These are phyloP conservation scores for Strigops habroptila DNA, from an alignment of 2,113 vertebrate species.

Conservation along the genomic window DNA sequence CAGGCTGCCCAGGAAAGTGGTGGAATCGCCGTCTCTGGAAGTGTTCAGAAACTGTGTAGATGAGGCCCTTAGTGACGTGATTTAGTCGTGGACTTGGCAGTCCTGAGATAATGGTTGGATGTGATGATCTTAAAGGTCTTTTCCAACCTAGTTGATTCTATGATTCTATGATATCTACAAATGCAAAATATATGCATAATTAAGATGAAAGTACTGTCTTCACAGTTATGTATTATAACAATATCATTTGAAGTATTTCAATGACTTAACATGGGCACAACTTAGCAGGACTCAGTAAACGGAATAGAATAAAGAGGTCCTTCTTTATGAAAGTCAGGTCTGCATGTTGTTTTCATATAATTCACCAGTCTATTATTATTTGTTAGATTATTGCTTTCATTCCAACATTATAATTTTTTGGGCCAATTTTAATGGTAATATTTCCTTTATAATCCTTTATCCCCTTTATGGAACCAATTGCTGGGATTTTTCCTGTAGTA, in stretches of 20 bases:
- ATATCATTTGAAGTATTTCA: neutral
- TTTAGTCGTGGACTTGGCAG: neutral
- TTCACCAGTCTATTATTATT: neutral
- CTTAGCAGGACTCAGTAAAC: neutral
- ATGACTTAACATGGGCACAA: neutral
- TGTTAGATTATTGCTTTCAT: neutral
- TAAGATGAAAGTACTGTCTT: neutral
- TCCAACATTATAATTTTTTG: neutral
- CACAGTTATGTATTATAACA: neutral
- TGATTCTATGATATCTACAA: neutral
- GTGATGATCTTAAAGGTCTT: neutral
- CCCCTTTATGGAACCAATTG: neutral
- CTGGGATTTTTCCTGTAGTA: neutral
- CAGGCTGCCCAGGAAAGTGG: neutral
- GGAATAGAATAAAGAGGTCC: neutral
- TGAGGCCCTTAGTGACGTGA: neutral
- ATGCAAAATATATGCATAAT: neutral
- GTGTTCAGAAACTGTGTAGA: neutral
- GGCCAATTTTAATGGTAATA: neutral
- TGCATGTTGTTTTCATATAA: neutral
- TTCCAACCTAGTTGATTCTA: neutral
- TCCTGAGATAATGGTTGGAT: neutral
- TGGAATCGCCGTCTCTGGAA: neutral
- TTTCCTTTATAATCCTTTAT: neutral
- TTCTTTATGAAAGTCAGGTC: neutral